These are phyloP conservation scores for Grammomys surdaster DNA, from an alignment of 2,113 vertebrate species.

Conservation along the genomic window DNA sequence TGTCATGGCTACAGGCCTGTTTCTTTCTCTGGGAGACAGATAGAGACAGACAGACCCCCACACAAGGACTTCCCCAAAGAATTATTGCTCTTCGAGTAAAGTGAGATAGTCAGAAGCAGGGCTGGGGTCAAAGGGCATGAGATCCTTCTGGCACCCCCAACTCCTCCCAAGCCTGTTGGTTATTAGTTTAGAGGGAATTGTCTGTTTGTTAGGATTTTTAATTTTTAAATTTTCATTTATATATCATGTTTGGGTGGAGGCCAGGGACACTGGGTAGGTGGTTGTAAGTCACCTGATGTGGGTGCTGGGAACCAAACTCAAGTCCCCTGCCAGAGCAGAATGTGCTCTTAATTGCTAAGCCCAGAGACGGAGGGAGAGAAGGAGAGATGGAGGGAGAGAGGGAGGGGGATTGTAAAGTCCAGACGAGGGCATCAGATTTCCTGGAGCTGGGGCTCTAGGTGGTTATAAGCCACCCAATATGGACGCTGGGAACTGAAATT, in stretches of 20 bases:
- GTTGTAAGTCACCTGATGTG: neutral
- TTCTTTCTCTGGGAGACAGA: neutral
- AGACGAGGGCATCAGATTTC: neutral
- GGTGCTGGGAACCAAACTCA: neutral
- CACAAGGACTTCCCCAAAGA: neutral
- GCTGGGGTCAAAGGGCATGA: neutral
- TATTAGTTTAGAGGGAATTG: neutral
- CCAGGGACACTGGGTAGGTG: neutral
- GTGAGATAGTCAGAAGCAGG: slow-evolving; percentile 36
- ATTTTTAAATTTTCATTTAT: neutral
- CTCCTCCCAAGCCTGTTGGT: neutral
- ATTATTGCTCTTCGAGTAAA: neutral
- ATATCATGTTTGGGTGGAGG: neutral
- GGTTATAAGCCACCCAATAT: neutral
- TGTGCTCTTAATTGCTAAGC: neutral
- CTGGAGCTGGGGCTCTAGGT: neutral
- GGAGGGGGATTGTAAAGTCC: neutral
- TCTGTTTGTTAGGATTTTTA: neutral
- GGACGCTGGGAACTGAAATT: neutral
- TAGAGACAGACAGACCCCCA: neutral
- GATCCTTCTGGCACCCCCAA: neutral
- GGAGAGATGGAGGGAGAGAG: too few species aligned
- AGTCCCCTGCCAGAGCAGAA: neutral
- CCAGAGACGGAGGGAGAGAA: neutral
- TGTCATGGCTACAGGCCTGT: accelerated